These are phyloP conservation scores for Erinaceus europaeus DNA, from an alignment of 2,113 vertebrate genomes.

Conservation along the genomic window DNA sequence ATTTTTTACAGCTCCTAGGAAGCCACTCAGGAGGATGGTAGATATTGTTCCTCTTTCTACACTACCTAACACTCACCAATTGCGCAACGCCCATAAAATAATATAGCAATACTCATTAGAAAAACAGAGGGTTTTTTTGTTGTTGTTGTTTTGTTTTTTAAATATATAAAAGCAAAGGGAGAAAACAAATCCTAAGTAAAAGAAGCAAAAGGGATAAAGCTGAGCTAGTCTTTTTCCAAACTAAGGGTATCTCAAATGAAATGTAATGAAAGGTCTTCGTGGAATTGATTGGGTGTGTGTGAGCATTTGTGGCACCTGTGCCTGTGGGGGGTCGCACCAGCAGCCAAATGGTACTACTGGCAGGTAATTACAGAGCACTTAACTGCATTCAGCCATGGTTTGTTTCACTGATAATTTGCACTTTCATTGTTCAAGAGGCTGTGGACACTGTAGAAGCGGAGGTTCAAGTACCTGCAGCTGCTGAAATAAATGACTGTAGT, in stretches of 20 bases:
- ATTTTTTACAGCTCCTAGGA: neutral
- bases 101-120: conserved; percentile 13
- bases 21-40: conserved; percentile 24
- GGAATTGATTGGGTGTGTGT: conserved; percentile 67
- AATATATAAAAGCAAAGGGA: conserved; percentile 36
- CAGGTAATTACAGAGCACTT: conserved; percentile 78
- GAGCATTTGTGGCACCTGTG: conserved; percentile 71
- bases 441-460: conserved; percentile 67
- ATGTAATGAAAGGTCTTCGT: conserved; percentile 62
- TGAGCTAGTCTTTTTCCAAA: conserved; percentile 54
- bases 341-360: conserved; percentile 72
- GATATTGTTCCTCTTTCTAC: conserved; percentile 7
- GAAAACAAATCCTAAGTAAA: conserved; percentile 12
- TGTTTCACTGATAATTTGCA: conserved; percentile 78
- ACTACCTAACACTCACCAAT: conserved; percentile 14
- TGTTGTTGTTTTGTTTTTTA: too few relatives aligned
- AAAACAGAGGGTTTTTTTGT: too few relatives aligned
- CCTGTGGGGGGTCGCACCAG: conserved; percentile 38
- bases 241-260: conserved; percentile 38
- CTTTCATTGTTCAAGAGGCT: conserved; percentile 71
- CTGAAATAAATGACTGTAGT: conserved; percentile 68
- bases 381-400: conserved; percentile 69
- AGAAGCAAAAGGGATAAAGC: neutral
- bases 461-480: conserved; percentile 81
- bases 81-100: neutral